A percentile compares a stretch with the other conserved stretches of the same genome.
Conservation (phyloP, 1,140 invertebrate genomes). For the Leptopilina clavipes region DNA sequence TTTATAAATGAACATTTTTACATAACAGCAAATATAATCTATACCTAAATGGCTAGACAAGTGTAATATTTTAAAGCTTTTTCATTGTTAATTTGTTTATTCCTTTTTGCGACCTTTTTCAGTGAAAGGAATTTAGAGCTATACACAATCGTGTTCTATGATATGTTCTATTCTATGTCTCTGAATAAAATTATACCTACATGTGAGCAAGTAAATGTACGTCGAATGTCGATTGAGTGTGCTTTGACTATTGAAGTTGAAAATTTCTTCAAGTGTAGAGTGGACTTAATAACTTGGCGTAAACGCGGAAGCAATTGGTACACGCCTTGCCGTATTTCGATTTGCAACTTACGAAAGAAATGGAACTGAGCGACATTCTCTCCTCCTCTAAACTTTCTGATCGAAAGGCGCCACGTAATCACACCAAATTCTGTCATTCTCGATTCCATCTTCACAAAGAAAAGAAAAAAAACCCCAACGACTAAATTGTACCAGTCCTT, state of each 20-base stretch:
- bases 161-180: not conserved
- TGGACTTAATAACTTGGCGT: slow-evolving; percentile 60
- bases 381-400: slow-evolving; percentile 34
- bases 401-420: slow-evolving; percentile 42
- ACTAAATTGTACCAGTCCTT: slow-evolving; percentile 44
- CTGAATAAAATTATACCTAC: slow-evolving; percentile 6
- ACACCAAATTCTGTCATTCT: slow-evolving; percentile 39
- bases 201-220: not conserved
- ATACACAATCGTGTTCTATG: slow-evolving; percentile 9
- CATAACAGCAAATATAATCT: too few relatives aligned
- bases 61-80: not conserved
- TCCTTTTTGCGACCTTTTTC: slow-evolving; percentile 11
- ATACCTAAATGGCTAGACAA: too few relatives aligned
- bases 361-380: slow-evolving; percentile 56
- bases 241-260: slow-evolving; percentile 28
- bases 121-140: not conserved
- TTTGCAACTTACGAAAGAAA: slow-evolving; percentile 54
- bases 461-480: slow-evolving; percentile 3
- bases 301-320: slow-evolving; percentile 70
- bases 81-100: too few relatives aligned
- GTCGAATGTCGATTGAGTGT: slow-evolving; percentile 20
- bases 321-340: slow-evolving; percentile 57
- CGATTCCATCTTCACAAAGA: slow-evolving; percentile 45
- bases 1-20: too few relatives aligned
- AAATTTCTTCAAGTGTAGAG: slow-evolving; percentile 50